These are phyloP conservation scores for Phaethon lepturus DNA, from an alignment of 2,113 vertebrate species.

Conservation along the genomic window DNA sequence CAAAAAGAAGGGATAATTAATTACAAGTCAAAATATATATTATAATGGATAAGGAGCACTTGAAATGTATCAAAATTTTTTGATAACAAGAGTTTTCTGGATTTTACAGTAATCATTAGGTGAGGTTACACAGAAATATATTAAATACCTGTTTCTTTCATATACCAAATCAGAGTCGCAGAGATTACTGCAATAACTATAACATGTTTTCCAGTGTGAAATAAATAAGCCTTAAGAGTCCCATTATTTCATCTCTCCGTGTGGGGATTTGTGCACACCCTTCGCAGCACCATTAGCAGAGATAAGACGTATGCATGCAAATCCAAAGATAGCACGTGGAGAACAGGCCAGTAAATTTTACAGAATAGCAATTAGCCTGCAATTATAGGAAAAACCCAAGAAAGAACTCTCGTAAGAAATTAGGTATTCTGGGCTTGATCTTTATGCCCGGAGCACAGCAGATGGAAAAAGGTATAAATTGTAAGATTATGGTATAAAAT, in stretches of 20 bases:
- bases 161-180: not conserved
- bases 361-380: conserved; percentile 14
- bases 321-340: not conserved
- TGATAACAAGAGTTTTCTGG: not conserved
- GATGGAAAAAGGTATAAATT: not conserved
- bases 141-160: not conserved
- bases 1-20: not conserved
- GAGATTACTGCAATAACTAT: not conserved
- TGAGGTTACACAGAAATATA: not conserved
- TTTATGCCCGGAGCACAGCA: not conserved
- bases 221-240: conserved; percentile 27
- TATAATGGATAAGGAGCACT: not conserved
- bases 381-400: conserved; percentile 10
- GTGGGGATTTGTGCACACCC: not conserved
- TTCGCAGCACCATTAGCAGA: conserved; percentile 4
- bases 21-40: not conserved
- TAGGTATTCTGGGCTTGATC: not conserved
- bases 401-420: not conserved
- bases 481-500: not conserved
- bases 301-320: conserved; percentile 43
- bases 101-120: not conserved
- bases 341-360: not conserved
- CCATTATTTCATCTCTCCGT: not conserved
- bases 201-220: not conserved
- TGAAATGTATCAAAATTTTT: not conserved